A percentile compares a stretch with the other conserved stretches of the same genome.
These are phyloP conservation scores for Motacilla tschutschensis DNA, from an alignment of 2,113 vertebrate genomes.

Conservation along the genomic window DNA sequence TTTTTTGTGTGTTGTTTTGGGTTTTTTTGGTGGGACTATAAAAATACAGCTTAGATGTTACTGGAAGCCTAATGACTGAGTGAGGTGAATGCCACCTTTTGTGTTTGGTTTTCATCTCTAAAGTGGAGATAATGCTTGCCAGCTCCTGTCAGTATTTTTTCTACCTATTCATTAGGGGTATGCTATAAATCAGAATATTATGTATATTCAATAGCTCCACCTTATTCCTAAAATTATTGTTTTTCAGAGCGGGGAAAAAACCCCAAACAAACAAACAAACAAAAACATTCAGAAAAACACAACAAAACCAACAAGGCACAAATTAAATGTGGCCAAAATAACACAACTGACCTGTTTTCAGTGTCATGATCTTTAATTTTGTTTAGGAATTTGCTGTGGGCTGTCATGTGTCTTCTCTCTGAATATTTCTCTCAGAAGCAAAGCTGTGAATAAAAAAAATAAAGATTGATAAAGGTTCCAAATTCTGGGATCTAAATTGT, in stretches of 20 bases:
- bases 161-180: background rate
- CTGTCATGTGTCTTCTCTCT: background rate
- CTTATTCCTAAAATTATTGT: background rate
- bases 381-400: fast-evolving
- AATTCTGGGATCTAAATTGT: background rate
- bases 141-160: background rate
- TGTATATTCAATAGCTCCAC: background rate
- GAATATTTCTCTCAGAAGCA: background rate
- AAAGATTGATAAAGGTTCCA: background rate
- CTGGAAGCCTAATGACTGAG: background rate
- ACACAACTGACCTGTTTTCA: background rate
- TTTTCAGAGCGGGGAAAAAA: background rate
- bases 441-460: background rate
- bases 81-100: background rate
- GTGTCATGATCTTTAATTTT: background rate
- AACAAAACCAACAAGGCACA: fast-evolving
- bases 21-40: background rate
- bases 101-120: background rate
- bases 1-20: background rate
- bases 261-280: fast-evolving
- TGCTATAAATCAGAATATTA: background rate
- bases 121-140: background rate
- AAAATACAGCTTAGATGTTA: background rate
- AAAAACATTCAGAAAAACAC: background rate
- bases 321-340: background rate